Conservation (phyloP, 92 coral and sea anemone genomes). For the Paramuricea clavata region DNA sequence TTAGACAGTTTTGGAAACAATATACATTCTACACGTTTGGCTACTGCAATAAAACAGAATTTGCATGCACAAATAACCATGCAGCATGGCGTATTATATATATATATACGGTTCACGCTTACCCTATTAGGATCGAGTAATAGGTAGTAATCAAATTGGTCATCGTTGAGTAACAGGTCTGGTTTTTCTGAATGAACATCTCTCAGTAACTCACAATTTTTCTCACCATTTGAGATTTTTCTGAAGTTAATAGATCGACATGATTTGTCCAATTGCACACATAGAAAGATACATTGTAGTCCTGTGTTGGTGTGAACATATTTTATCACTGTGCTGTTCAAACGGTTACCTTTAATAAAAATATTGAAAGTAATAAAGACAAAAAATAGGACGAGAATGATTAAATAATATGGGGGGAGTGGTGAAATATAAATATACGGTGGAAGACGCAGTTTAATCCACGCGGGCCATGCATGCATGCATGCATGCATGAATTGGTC, state of each 20-base stretch:
- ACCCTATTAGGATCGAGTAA: neutral
- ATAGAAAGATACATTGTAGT: neutral
- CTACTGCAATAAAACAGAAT: too few relatives aligned
- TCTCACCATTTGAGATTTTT: neutral
- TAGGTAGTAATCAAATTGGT: neutral
- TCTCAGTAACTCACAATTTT: neutral
- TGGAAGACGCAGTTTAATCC: too few relatives aligned
- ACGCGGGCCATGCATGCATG: too few relatives aligned
- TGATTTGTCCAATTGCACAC: neutral
- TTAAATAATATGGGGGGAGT: too few relatives aligned
- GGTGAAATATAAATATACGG: too few relatives aligned
- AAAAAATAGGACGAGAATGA: neutral
- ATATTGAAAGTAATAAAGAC: neutral
- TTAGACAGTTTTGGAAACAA: too few relatives aligned
- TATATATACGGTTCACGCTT: too few relatives aligned
- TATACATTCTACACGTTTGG: too few relatives aligned
- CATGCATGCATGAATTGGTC: too few relatives aligned
- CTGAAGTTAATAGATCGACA: conserved; percentile 9
- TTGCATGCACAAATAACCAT: too few relatives aligned
- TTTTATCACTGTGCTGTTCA: neutral
- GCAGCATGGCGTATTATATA: too few relatives aligned
- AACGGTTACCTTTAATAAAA: neutral
- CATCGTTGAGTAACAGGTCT: neutral
- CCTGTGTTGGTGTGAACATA: neutral
- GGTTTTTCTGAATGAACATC: neutral